phyloP scores from a whole-genome alignment of 2,797 vertebrate species.

The Sciaenops ocellatus region DNA sequence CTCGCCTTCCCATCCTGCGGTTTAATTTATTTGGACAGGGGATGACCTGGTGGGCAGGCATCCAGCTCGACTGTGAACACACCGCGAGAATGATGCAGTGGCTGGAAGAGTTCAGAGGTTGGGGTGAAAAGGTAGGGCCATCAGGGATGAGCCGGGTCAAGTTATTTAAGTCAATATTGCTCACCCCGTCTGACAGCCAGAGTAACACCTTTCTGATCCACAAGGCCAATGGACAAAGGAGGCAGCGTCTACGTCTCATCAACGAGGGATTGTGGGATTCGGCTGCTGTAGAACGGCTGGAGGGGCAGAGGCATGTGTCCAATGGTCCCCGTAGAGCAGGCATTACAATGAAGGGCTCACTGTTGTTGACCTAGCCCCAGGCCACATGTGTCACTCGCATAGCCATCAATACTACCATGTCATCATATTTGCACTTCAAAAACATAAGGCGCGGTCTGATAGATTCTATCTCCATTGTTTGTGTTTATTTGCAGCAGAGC shows the following conservation, averaged over 20 bases:
- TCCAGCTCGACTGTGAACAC: conserved; percentile 62
- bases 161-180: conserved; percentile 81
- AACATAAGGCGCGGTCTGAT: conserved; percentile 43
- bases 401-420: conserved; percentile 78
- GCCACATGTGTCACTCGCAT: conserved; percentile 81
- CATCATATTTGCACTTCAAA: conserved; percentile 87
- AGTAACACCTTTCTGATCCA: conserved; percentile 82
- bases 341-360: conserved; percentile 76
- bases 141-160: conserved; percentile 78
- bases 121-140: conserved; percentile 74
- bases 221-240: conserved; percentile 75
- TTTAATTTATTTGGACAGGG: conserved; percentile 83
- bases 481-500: conserved; percentile 21
- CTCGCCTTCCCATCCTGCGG: conserved; percentile 64
- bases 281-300: conserved; percentile 50
- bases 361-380: conserved; percentile 86
- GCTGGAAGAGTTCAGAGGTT: conserved; percentile 65
- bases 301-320: conserved; percentile 73
- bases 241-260: conserved; percentile 69
- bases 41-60: conserved; percentile 60
- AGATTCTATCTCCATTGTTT: conserved; percentile 29
- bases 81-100: conserved; percentile 42
- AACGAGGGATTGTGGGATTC: conserved; percentile 73
- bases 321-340: conserved; percentile 75
- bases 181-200: conserved; percentile 78